Percentiles rank a stretch among this genome's conserved stretches.
phyloP scores from a whole-genome alignment of 2,113 vertebrate species.

The Cyprinodon variegatus region DNA sequence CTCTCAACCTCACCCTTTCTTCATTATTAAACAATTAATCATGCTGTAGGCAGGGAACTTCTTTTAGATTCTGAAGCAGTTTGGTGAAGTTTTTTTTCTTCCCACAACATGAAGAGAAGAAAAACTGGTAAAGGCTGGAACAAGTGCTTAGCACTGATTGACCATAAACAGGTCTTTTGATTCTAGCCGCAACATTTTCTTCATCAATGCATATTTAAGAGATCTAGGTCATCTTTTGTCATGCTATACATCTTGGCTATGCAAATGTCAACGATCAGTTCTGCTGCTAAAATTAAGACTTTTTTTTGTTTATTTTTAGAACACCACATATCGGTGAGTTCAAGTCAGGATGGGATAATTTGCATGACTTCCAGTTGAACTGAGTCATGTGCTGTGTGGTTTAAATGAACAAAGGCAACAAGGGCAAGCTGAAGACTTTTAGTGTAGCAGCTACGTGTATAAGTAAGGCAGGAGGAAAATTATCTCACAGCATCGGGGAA shows the following conservation, averaged over 20 bases:
- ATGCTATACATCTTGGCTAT: too few species aligned
- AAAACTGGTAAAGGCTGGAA: not conserved
- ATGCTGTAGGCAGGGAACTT: not conserved
- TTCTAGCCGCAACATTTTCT: not conserved
- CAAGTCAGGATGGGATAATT: too few species aligned
- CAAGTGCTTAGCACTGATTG: not conserved
- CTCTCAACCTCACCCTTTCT: slow-evolving; percentile 23
- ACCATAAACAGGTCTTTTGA: not conserved
- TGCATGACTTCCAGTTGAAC: too few species aligned
- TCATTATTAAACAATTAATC: not conserved
- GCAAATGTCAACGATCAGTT: not conserved
- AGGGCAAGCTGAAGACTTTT: too few species aligned
- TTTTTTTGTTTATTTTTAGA: too few species aligned
- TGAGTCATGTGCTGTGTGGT: too few species aligned
- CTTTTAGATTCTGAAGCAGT: not conserved
- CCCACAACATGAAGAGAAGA: not conserved
- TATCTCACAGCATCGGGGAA: too few species aligned
- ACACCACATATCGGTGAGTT: too few species aligned
- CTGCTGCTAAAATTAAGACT: not conserved
- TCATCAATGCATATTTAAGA: not conserved
- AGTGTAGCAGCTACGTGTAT: too few species aligned
- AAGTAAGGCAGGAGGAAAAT: too few species aligned
- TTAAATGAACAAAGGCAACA: too few species aligned
- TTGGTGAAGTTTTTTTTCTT: not conserved
- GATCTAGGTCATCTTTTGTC: not conserved